Percentiles rank a stretch among this genome's conserved stretches.
These are phyloP conservation scores for Dicrurus megarhynchus DNA, from an alignment of 2,113 vertebrate species.

Conservation along the genomic window DNA sequence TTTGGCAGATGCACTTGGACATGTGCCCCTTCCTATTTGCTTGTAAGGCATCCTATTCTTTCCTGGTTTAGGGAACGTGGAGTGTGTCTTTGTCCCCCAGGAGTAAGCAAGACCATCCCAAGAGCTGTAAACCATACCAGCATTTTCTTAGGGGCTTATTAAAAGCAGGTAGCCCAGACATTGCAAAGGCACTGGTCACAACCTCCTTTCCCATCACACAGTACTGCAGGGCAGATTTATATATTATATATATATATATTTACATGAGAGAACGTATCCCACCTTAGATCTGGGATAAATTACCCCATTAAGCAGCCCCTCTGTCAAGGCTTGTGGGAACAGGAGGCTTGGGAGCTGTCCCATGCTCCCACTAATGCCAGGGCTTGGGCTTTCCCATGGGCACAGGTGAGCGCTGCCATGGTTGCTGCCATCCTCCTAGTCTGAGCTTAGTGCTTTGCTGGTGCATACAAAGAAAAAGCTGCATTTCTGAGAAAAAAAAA, in stretches of 20 bases:
- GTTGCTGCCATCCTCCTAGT: accelerated
- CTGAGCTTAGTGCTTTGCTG: neutral
- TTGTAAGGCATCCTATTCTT: neutral
- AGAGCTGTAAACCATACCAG: neutral
- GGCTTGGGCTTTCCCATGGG: neutral
- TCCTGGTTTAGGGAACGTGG: neutral
- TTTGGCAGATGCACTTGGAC: neutral
- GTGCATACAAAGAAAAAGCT: neutral
- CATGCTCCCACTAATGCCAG: accelerated
- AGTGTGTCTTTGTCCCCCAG: neutral
- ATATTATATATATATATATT: neutral
- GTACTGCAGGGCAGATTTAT: neutral
- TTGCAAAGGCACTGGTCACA: neutral
- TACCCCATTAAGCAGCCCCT: neutral
- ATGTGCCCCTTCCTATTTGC: neutral
- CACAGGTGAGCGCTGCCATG: neutral
- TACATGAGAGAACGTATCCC: neutral
- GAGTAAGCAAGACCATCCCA: neutral
- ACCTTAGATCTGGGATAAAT: neutral
- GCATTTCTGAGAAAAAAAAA: neutral
- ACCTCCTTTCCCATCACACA: neutral
- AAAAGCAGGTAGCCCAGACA: neutral
- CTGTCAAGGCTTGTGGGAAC: neutral
- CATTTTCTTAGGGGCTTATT: neutral
- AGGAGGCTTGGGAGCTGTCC: neutral